These are phyloP conservation scores for Aproaerema taeniolella DNA, from an alignment of 2,888 invertebrate genomes.

Conservation along the genomic window DNA sequence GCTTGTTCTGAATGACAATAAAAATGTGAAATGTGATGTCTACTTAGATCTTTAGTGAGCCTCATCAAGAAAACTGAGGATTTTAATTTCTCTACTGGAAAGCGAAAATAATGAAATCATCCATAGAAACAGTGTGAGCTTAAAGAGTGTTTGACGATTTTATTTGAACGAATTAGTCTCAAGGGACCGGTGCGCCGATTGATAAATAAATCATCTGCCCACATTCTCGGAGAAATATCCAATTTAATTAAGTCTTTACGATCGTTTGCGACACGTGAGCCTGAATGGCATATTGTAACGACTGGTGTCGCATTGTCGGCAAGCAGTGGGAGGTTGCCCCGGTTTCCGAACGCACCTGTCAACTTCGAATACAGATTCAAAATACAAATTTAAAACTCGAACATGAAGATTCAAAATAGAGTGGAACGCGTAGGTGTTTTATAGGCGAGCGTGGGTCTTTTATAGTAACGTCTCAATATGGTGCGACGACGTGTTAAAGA, in stretches of 20 bases:
- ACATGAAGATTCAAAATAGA: constrained; percentile 31
- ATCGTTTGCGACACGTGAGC: constrained; percentile 56
- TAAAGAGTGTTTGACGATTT: background rate
- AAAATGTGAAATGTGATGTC: constrained; percentile 3
- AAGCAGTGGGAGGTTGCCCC: constrained; percentile 66
- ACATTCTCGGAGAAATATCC: constrained; percentile 47
- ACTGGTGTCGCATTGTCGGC: constrained; percentile 56
- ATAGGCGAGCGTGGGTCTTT: constrained; percentile 36
- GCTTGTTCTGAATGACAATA: constrained; percentile 5
- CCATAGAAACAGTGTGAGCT: too few relatives aligned
- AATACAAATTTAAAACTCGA: constrained; percentile 34
- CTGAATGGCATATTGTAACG: constrained; percentile 43
- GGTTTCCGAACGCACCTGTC: constrained; percentile 69
- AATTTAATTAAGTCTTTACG: constrained; percentile 71
- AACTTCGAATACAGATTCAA: constrained; percentile 25
- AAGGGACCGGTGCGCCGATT: constrained; percentile 28
- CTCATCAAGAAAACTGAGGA: too few relatives aligned
- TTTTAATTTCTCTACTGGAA: too few relatives aligned
- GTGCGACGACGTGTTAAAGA: constrained; percentile 51
- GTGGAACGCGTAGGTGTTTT: constrained; percentile 22
- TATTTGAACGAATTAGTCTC: constrained; percentile 16
- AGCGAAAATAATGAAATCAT: too few relatives aligned
- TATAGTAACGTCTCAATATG: constrained; percentile 43
- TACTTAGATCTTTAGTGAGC: too few relatives aligned
- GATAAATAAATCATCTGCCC: constrained; percentile 58